Evolutionary conservation across 2,797 vertebrate species (phyloP).

Genomic region (Fistularia commersonii): DNA sequence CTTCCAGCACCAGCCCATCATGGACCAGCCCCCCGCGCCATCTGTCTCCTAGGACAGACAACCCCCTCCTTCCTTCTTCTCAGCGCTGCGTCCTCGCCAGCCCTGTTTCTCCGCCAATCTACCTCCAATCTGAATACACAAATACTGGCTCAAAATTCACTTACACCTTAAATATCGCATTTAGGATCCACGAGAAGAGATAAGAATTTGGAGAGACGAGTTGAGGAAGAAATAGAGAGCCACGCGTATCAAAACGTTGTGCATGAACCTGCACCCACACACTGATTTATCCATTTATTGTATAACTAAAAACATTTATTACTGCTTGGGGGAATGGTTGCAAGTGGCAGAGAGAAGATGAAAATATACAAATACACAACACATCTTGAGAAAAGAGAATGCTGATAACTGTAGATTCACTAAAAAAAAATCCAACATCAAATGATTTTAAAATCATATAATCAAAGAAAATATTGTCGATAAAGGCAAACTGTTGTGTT

Average conservation of each 20-base stretch:
- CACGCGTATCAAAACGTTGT: constrained; percentile 39
- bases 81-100: constrained; percentile 53
- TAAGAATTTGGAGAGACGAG: constrained; percentile 61
- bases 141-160: constrained; percentile 49
- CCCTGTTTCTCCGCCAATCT: constrained; percentile 49
- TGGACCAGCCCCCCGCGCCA: constrained; percentile 68
- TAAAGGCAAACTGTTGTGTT: too few species aligned
- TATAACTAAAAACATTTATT: too few species aligned
- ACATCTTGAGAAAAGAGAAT: neutral
- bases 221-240: constrained; percentile 49
- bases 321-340: constrained; percentile 15
- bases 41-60: constrained; percentile 76
- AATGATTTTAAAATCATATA: too few species aligned
- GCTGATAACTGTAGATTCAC: too few species aligned
- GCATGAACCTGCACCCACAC: too few species aligned
- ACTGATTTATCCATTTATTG: too few species aligned
- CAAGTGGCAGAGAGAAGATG: constrained; percentile 7
- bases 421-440: too few species aligned
- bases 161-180: constrained; percentile 52
- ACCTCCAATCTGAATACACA: constrained; percentile 52
- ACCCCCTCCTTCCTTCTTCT: constrained; percentile 42
- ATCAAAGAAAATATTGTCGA: too few species aligned
- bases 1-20: constrained; percentile 72
- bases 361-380: constrained; percentile 9
- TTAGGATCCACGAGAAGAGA: constrained; percentile 50